phyloP scores from a whole-genome alignment of 1,140 invertebrate genomes.

The Bombus confusus region DNA sequence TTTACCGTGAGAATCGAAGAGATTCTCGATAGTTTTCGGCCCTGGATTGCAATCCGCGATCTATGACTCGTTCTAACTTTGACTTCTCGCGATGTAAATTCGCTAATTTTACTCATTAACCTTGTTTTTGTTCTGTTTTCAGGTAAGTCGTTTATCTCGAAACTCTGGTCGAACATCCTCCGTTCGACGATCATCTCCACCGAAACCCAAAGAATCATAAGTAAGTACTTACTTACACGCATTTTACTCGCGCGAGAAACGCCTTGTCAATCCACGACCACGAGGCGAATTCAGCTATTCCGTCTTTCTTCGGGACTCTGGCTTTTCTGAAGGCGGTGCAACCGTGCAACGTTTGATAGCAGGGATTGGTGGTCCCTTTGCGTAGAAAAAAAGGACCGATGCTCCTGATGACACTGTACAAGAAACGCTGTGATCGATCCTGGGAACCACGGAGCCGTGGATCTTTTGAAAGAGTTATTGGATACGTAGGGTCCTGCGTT shows the following conservation, averaged over 20 bases:
- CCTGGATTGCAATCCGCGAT: conserved; percentile 1
- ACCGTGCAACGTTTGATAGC: conserved; percentile 18
- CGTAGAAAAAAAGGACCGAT: conserved; percentile 10
- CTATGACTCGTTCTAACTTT: neutral
- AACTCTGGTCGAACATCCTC: neutral
- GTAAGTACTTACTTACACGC: neutral
- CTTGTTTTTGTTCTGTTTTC: neutral
- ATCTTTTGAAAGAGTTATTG: conserved; percentile 64
- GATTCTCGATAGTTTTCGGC: conserved; percentile 3
- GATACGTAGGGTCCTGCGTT: conserved; percentile 47
- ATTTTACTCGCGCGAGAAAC: neutral
- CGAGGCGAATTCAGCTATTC: neutral
- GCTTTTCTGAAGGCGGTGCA: neutral
- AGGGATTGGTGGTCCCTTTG: conserved; percentile 47
- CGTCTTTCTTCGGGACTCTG: neutral
- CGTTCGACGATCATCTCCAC: neutral
- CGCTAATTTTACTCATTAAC: neutral
- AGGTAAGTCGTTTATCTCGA: neutral
- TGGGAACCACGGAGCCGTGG: conserved; percentile 17
- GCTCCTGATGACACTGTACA: conserved; percentile 56
- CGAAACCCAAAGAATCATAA: conserved; percentile 12
- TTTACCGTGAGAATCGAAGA: conserved; percentile 37
- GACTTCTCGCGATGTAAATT: neutral
- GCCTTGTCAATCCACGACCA: neutral
- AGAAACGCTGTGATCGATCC: conserved; percentile 63